phyloP scores from a whole-genome alignment of 2,888 invertebrate species.

The Cephus runcator region DNA sequence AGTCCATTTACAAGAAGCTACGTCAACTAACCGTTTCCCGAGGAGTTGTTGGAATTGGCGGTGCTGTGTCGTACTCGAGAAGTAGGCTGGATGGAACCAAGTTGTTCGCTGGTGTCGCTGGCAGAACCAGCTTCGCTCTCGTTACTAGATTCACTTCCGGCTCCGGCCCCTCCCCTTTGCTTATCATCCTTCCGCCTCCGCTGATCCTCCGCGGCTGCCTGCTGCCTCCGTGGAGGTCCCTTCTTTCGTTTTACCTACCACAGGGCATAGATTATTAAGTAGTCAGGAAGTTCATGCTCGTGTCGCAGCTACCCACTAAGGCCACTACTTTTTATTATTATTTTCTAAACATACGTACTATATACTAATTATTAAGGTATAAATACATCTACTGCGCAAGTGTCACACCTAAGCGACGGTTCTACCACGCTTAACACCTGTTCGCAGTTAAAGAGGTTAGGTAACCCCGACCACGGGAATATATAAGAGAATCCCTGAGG shows the following conservation, averaged over 20 bases:
- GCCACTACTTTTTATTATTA: slow-evolving; percentile 2
- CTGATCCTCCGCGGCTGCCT: slow-evolving; percentile 59
- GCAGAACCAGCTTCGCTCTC: slow-evolving; percentile 62
- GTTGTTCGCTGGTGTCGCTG: slow-evolving; percentile 61
- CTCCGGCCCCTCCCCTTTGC: slow-evolving; percentile 56
- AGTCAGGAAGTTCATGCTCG: slow-evolving; percentile 63
- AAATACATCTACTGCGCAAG: neutral
- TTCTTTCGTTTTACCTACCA: slow-evolving; percentile 73
- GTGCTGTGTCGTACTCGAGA: slow-evolving; percentile 53
- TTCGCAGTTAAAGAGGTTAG: neutral
- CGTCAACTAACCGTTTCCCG: slow-evolving; percentile 62
- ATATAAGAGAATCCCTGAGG: neutral
- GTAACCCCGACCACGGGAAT: neutral
- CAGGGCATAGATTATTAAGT: slow-evolving; percentile 63
- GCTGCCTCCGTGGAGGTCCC: slow-evolving; percentile 68
- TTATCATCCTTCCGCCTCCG: slow-evolving; percentile 60
- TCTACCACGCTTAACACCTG: neutral
- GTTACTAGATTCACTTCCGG: slow-evolving; percentile 64
- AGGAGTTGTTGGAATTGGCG: slow-evolving; percentile 59
- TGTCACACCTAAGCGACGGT: neutral
- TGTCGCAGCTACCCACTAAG: slow-evolving; percentile 38
- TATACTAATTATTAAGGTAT: neutral
- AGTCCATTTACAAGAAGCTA: slow-evolving; percentile 49
- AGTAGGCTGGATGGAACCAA: slow-evolving; percentile 51
- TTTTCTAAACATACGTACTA: neutral